Conservation (phyloP, 2,113 vertebrate species). For the Thymallus thymallus region DNA sequence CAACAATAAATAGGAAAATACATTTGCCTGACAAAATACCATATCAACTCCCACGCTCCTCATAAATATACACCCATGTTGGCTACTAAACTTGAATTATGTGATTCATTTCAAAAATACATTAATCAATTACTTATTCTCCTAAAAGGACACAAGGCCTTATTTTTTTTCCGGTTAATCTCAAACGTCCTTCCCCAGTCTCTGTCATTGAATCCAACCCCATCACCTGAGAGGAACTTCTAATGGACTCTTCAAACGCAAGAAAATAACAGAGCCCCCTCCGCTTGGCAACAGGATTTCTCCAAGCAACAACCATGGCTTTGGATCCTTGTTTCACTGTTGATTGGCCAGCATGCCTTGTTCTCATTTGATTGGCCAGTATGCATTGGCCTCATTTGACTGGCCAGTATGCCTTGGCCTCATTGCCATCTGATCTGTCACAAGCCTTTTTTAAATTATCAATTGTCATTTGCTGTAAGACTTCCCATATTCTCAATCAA, state of each 20-base stretch:
- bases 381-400: neutral
- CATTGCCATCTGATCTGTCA: slow-evolving; percentile 46
- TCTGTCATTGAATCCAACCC: slow-evolving; percentile 29
- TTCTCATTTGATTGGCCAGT: neutral
- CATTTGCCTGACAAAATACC: slow-evolving; percentile 65
- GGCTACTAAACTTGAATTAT: slow-evolving; percentile 69
- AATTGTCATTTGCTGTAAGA: slow-evolving; percentile 18
- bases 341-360: neutral
- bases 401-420: slow-evolving; percentile 5
- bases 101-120: slow-evolving; percentile 58
- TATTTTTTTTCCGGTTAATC: slow-evolving; percentile 33
- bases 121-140: slow-evolving; percentile 51
- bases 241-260: slow-evolving; percentile 21
- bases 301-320: slow-evolving; percentile 33
- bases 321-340: slow-evolving; percentile 10
- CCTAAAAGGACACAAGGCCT: slow-evolving; percentile 57
- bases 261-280: neutral
- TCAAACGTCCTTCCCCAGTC: slow-evolving; percentile 32
- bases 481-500: slow-evolving; percentile 17
- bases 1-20: slow-evolving; percentile 76
- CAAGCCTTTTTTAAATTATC: slow-evolving; percentile 53
- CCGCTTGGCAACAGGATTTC: slow-evolving; percentile 27
- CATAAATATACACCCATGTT: slow-evolving; percentile 63
- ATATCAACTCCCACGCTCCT: slow-evolving; percentile 47
- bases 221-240: slow-evolving; percentile 59